These are phyloP conservation scores for Acanthosepion esculentum DNA, from an alignment of 2,888 invertebrate species.

Conservation along the genomic window DNA sequence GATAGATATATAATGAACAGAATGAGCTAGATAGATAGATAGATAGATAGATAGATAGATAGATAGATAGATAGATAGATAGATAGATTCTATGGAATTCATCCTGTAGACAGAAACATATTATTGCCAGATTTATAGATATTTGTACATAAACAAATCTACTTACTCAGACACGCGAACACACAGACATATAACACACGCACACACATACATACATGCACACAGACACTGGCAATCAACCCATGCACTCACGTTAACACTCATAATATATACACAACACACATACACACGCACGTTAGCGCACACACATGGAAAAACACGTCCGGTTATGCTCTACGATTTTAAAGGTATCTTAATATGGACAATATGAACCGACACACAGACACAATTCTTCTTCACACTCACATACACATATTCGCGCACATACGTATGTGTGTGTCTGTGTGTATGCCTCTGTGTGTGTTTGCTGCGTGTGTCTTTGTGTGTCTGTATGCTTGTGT, in stretches of 20 bases:
- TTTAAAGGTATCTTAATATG: too few relatives aligned
- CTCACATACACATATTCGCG: not conserved
- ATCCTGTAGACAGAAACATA: too few relatives aligned
- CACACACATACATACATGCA: not conserved
- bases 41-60: slow-evolving; percentile 34
- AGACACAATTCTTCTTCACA: too few relatives aligned
- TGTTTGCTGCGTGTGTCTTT: too few relatives aligned
- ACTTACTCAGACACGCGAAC: not conserved
- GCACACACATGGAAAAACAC: not conserved
- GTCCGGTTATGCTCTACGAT: too few relatives aligned
- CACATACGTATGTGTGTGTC: too few relatives aligned
- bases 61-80: slow-evolving; percentile 38
- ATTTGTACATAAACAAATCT: too few relatives aligned
- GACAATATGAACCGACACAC: too few relatives aligned
- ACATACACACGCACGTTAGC: not conserved
- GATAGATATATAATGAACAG: too few relatives aligned
- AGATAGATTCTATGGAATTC: not conserved
- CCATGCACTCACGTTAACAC: not conserved
- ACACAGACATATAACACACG: not conserved
- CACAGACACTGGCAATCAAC: not conserved
- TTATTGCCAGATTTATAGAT: too few relatives aligned
- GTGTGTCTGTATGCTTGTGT: too few relatives aligned
- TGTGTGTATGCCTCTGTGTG: too few relatives aligned
- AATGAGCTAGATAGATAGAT: not conserved
- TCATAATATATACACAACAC: not conserved